A percentile compares a stretch with the other conserved stretches of the same genome.
These are phyloP conservation scores for Molanna angustata DNA, from an alignment of 2,888 invertebrate genomes.

Conservation along the genomic window DNA sequence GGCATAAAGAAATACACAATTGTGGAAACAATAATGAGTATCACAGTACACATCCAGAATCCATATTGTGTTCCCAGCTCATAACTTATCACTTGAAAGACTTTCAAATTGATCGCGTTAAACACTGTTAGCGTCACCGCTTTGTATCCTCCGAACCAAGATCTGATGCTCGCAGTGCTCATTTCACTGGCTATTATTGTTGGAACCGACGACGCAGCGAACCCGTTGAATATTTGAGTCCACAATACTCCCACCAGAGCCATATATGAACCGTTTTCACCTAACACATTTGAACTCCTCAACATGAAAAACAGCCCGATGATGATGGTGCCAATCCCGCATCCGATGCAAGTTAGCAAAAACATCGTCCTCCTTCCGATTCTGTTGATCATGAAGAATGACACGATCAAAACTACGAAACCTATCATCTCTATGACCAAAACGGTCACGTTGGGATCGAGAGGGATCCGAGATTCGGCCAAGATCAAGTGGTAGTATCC, in stretches of 20 bases:
- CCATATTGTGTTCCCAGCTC: slow-evolving; percentile 1
- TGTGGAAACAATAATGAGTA: neutral
- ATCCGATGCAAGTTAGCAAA: slow-evolving; percentile 10
- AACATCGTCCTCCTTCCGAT: slow-evolving; percentile 9
- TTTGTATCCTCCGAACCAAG: slow-evolving; percentile 13
- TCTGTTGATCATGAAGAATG: slow-evolving; percentile 14
- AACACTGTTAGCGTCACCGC: slow-evolving; percentile 3
- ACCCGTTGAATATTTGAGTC: slow-evolving; percentile 11
- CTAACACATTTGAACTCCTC: slow-evolving; percentile 2
- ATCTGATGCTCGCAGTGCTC: slow-evolving; percentile 17
- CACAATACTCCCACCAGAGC: slow-evolving; percentile 13
- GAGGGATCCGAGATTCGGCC: slow-evolving; percentile 1
- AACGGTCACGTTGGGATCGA: slow-evolving; percentile 7
- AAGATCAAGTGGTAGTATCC: slow-evolving; percentile 16
- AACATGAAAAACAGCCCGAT: slow-evolving; percentile 12
- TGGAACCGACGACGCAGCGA: slow-evolving; percentile 10
- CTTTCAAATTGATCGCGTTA: slow-evolving; percentile 2
- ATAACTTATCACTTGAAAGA: slow-evolving; percentile 11
- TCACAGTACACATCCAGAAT: slow-evolving; percentile 9
- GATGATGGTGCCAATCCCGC: slow-evolving; percentile 5
- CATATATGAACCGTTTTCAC: slow-evolving; percentile 3
- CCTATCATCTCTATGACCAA: slow-evolving; percentile 9
- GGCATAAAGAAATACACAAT: slow-evolving; percentile 12
- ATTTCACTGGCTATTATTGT: slow-evolving; percentile 16
- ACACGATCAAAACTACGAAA: slow-evolving; percentile 1